Evolutionary conservation across 2,113 vertebrate species (phyloP), one percentile per base, ranked within the genome.

Genomic region (Pardalotus punctatus): DNA sequence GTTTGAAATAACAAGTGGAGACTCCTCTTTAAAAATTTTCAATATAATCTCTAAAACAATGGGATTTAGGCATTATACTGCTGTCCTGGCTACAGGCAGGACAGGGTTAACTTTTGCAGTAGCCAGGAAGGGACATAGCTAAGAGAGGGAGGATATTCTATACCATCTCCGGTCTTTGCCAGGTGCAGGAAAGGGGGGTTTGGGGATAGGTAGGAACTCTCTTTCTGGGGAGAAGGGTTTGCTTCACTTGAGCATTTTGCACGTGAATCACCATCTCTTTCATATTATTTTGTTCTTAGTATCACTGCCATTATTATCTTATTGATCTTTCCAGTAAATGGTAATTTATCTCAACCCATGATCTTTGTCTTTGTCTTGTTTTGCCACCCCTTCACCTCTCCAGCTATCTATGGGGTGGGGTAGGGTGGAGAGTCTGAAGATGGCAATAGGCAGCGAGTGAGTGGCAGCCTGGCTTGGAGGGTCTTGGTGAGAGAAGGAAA

Each of bases 381-480:
- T 36, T 29, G 22, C 9, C 10, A 45, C 7, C 10, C 28, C 4
- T 66, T n/a, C 6, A 24, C 6, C 12, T 36, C 43, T 33, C 23
- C 6, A 5, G 43, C 22, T 42, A 47, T 33, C 12, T 6, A 6
- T 13, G 23, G 47, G 9, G 7, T 33, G 33, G 13, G 5, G 21
- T 18, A 18, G 3, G 14, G 7, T 47, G 27, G 33, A 33, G 15
- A 3, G 15, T 2, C 11, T n/a, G 16, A 67, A 60, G 16, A 10
- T 16, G 6, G 16, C 11, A 28, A 40, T 11, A 28, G 10, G 9
- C 3, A 67, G 9, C 0, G 0, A 58, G 7, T 2, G 3, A 13
- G 33, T 17, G 19, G 9, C 12, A 77, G 14, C 4, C 7, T 25
- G n/a, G 4, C 11, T 45, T 61, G 11, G 28, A 53, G 15, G 25